Base-by-base conservation (phyloP, 35 echinoderm and acorn worm species). In the Lytechinus pictus region DNA sequence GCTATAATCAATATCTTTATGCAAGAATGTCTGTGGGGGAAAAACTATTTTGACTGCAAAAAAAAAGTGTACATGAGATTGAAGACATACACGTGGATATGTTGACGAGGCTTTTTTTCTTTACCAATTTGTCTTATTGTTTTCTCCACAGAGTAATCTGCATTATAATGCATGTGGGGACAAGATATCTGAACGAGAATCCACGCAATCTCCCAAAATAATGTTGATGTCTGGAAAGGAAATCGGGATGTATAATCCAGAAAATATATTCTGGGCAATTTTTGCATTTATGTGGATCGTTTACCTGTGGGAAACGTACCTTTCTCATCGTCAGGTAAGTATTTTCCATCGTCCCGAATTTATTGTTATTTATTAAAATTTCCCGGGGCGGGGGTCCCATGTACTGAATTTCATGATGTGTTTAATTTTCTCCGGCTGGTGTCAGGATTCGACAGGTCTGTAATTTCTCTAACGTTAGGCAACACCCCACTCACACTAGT, bases 241-340 rank as follows among this genome's bases (percentile, higher is more conserved):
- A 95, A 86, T 94, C 27, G 51, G 29, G 52, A 27, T 95, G 54
- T 66, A 96, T 89, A 53, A 93, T 53, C 97, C 97, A 54, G 89
- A 98, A 86, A 61, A 56, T n/a, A 97, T 98, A 79, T 98, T 98
- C 61, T 95, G 92, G 94, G 55, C 95, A 57, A 95, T 98, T 14
- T 97, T 98, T 79, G 53, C 86, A 33, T 98, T 98, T 53, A 87
- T 98, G 90, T 98, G 97, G 97, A 92, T 98, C 16, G 95, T 97
- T 52, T 98, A 98, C 56, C 10, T 98, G 16, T 98, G 97, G 97
- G 97, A 98, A 56, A 97, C 96, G 27, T 98, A 98, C 86, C 92
- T 98, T 29, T 97, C 95, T 14, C 91, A 95, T 95, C 92, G 97
- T 86, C 97, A 98, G 96, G 97, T 98, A 95, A 93, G 52, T 12